phyloP scores from a whole-genome alignment of 2,797 vertebrate species.

The Pangasius larnaudii region DNA sequence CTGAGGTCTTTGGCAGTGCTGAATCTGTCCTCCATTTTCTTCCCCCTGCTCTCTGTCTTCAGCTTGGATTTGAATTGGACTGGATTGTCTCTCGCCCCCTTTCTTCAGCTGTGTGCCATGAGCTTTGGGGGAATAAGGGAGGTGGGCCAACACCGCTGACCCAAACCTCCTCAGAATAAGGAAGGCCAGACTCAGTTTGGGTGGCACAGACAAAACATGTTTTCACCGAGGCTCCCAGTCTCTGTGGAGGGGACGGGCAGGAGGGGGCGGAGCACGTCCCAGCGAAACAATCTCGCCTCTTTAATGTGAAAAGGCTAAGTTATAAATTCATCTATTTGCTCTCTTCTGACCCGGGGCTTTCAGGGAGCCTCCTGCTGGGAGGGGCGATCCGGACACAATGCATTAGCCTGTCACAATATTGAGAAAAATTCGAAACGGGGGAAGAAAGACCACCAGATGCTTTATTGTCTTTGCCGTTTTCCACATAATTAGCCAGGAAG shows the following conservation, averaged over 20 bases:
- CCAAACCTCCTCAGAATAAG: constrained; percentile 53
- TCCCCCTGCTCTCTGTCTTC: constrained; percentile 20
- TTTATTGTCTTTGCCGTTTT: constrained; percentile 97
- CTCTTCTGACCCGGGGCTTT: constrained; percentile 90
- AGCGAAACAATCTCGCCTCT: constrained; percentile 80
- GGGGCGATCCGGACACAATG: constrained; percentile 89
- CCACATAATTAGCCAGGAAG: constrained; percentile 98
- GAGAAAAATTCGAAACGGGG: constrained; percentile 87
- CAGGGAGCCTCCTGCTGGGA: constrained; percentile 81
- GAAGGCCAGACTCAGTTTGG: constrained; percentile 77
- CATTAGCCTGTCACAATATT: constrained; percentile 95
- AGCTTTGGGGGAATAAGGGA: constrained; percentile 52
- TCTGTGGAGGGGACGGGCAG: constrained; percentile 79
- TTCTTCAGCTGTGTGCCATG: constrained; percentile 59
- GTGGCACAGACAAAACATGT: constrained; percentile 76
- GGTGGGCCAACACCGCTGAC: constrained; percentile 58
- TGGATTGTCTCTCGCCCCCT: constrained; percentile 43
- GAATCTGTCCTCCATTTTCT: not conserved
- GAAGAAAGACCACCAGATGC: constrained; percentile 98
- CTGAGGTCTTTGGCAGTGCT: not conserved
- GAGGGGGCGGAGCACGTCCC: constrained; percentile 70
- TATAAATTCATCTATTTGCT: constrained; percentile 99
- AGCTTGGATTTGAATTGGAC: constrained; percentile 37
- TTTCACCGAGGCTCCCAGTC: constrained; percentile 83
- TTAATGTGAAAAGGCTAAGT: constrained; percentile 86